These are phyloP conservation scores for Ephydatia muelleri DNA, from an alignment of 37 sponge, comb jelly and placozoan genomes.

Conservation along the genomic window DNA sequence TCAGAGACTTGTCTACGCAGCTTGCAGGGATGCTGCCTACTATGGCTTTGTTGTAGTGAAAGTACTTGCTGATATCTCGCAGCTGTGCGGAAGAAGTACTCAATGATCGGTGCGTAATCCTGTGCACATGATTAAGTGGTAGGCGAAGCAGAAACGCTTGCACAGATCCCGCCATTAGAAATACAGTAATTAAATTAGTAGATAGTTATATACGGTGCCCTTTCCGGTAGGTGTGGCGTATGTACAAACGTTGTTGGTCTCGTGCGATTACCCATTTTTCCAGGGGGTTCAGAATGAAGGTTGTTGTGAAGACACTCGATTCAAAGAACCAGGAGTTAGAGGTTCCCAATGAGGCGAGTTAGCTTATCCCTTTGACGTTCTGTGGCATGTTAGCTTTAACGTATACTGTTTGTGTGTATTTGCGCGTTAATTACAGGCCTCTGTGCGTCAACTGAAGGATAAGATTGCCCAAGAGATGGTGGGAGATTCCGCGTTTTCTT, in stretches of 20 bases:
- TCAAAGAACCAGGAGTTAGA: slow-evolving; percentile 33
- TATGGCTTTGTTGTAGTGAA: slow-evolving; percentile 46
- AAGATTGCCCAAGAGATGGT: slow-evolving; percentile 47
- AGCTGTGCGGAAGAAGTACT: background rate
- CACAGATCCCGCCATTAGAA: too few species aligned
- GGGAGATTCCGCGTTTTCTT: background rate
- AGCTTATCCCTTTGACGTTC: background rate
- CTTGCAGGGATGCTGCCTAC: slow-evolving; percentile 36
- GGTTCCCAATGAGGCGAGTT: slow-evolving; percentile 30
- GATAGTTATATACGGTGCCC: too few species aligned
- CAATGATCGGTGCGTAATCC: background rate
- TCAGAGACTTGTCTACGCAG: slow-evolving; percentile 35
- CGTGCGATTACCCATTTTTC: slow-evolving; percentile 1
- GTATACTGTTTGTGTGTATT: background rate
- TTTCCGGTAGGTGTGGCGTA: too few species aligned
- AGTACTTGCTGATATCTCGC: slow-evolving; percentile 26
- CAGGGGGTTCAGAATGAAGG: too few species aligned
- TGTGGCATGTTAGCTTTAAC: background rate
- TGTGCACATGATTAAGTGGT: background rate
- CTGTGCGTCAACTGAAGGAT: slow-evolving; percentile 38
- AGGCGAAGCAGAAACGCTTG: background rate
- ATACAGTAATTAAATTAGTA: too few species aligned
- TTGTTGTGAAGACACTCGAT: slow-evolving; percentile 59
- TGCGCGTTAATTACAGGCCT: slow-evolving; percentile 15
- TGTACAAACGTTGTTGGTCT: background rate